Conservation (phyloP, 2,113 vertebrate species). For the Sinocyclocheilus anophthalmus region DNA sequence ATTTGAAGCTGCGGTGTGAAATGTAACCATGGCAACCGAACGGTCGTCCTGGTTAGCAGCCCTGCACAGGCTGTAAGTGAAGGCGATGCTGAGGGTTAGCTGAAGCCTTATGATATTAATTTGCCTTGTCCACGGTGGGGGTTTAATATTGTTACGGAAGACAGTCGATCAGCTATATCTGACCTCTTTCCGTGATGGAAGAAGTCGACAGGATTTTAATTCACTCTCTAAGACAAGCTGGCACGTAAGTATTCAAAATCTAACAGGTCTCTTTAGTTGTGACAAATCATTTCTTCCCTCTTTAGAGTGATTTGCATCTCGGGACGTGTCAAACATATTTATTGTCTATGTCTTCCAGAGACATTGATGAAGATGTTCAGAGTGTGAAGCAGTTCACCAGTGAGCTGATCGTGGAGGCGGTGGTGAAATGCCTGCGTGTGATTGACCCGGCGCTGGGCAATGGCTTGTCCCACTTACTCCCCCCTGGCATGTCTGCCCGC, state of each 20-base stretch:
- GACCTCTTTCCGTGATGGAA: constrained; percentile 76
- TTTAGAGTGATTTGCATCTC: neutral
- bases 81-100: constrained; percentile 49
- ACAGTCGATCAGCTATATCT: constrained; percentile 31
- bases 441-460: constrained; percentile 80
- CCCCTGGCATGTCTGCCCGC: constrained; percentile 89
- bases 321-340: neutral
- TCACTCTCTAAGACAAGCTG: constrained; percentile 84
- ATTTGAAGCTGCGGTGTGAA: neutral
- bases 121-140: constrained; percentile 38
- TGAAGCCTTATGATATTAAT: constrained; percentile 53
- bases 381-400: constrained; percentile 84
- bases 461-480: constrained; percentile 78
- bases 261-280: constrained; percentile 17
- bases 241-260: constrained; percentile 81
- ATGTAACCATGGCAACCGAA: constrained; percentile 33
- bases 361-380: constrained; percentile 81
- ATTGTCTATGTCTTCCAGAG: constrained; percentile 66
- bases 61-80: constrained; percentile 14
- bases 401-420: constrained; percentile 86
- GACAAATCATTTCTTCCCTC: neutral
- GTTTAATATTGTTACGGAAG: constrained; percentile 32
- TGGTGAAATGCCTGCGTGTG: constrained; percentile 85
- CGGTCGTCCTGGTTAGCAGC: constrained; percentile 48
- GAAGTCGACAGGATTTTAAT: constrained; percentile 91